A percentile compares a stretch with the other conserved stretches of the same genome.
Evolutionary conservation across 30 jellyfish, hydroid and myxozoan genomes (phyloP).

Genomic region (Mastigias papua): DNA sequence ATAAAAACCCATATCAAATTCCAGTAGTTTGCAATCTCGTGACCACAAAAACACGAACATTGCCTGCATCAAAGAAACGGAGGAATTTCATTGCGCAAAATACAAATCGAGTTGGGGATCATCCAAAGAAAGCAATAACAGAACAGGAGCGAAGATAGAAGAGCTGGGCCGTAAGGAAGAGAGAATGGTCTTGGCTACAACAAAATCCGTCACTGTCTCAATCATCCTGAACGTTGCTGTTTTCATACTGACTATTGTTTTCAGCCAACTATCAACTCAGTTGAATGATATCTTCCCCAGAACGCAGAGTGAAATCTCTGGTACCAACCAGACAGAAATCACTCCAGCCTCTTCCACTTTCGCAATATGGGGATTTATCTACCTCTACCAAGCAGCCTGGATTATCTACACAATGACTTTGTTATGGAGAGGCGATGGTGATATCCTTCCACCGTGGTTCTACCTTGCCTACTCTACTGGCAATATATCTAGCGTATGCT

Average conservation of each 20-base stretch:
- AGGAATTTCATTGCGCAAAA: too few relatives aligned
- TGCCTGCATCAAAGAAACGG: too few relatives aligned
- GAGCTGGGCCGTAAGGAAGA: background rate
- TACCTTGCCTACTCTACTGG: constrained; percentile 64
- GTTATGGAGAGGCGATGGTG: constrained; percentile 59
- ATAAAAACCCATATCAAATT: too few relatives aligned
- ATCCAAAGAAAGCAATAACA: too few relatives aligned
- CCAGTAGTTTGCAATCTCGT: too few relatives aligned
- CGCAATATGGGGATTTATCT: constrained; percentile 86
- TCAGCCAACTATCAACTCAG: constrained; percentile 63
- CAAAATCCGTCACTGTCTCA: constrained; percentile 24
- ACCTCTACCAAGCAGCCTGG: constrained; percentile 82
- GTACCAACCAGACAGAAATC: constrained; percentile 45
- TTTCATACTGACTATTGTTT: constrained; percentile 9
- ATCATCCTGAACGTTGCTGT: constrained; percentile 32
- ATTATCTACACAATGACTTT: constrained; percentile 63
- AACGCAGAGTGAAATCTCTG: constrained; percentile 53
- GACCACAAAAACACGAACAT: too few relatives aligned
- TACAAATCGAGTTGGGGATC: too few relatives aligned
- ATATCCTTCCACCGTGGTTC: constrained; percentile 79
- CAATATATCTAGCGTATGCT: constrained; percentile 54
- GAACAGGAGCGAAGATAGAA: background rate
- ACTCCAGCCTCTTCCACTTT: constrained; percentile 87
- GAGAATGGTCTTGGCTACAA: background rate
- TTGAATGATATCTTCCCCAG: constrained; percentile 65